phyloP scores from a whole-genome alignment of 1,140 invertebrate species.

The Ceratitis capitata region DNA sequence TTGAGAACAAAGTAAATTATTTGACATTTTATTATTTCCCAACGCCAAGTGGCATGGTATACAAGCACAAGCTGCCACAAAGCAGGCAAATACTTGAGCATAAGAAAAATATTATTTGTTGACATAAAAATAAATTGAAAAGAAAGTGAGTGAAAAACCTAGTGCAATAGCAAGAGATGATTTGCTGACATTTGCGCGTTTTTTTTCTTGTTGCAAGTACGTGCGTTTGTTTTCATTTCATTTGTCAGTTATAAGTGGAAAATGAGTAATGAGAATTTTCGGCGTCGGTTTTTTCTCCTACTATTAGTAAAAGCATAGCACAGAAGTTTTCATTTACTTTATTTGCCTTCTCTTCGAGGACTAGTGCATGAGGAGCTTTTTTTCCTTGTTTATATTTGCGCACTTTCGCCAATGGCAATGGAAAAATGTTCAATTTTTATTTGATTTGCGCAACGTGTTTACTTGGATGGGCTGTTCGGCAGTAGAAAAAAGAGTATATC shows the following conservation, averaged over 20 bases:
- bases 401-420: slow-evolving; percentile 2
- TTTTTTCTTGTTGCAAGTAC: not conserved
- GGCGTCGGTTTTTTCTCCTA: not conserved
- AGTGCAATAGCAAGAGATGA: not conserved
- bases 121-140: not conserved
- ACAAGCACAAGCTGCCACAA: not conserved
- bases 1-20: not conserved
- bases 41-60: not conserved
- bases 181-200: slow-evolving; percentile 7
- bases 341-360: not conserved
- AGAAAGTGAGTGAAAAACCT: too few species aligned
- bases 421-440: slow-evolving; percentile 31
- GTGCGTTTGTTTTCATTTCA: slow-evolving; percentile 21
- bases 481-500: not conserved
- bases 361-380: not conserved
- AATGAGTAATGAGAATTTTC: not conserved
- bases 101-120: not conserved
- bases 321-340: slow-evolving; percentile 22
- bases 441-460: slow-evolving; percentile 32
- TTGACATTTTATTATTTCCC: slow-evolving; percentile 14
- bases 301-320: not conserved
- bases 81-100: not conserved
- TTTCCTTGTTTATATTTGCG: not conserved
- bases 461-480: not conserved
- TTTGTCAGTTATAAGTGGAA: slow-evolving; percentile 17